These are phyloP conservation scores for Philopotamus ludificatus DNA, from an alignment of 1,140 invertebrate genomes.

Conservation along the genomic window DNA sequence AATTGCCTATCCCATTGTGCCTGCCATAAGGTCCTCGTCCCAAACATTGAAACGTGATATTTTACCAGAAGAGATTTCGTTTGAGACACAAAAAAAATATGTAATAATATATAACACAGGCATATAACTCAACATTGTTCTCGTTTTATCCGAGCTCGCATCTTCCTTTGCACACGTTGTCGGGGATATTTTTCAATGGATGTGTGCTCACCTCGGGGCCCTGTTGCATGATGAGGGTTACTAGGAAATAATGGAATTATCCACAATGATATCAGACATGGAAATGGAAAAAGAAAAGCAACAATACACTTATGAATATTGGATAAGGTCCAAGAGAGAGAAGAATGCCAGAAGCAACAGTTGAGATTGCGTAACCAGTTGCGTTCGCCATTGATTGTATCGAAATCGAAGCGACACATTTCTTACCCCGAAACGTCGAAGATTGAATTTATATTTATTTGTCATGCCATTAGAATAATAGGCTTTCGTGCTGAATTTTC, in stretches of 20 bases:
- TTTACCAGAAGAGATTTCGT: conserved; percentile 34
- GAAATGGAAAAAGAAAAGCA: background rate
- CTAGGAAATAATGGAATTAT: conserved; percentile 7
- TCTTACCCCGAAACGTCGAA: too few relatives aligned
- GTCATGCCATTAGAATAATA: too few relatives aligned
- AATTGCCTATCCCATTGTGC: conserved; percentile 35
- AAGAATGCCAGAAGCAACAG: conserved; percentile 15
- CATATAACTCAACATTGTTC: conserved; percentile 29
- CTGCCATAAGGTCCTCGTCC: conserved; percentile 3
- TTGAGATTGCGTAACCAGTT: conserved; percentile 8
- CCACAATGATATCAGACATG: conserved; percentile 2
- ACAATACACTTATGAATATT: conserved; percentile 22
- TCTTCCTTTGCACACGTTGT: conserved; percentile 30
- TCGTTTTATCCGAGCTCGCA: conserved; percentile 33
- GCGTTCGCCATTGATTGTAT: background rate
- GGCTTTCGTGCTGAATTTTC: too few relatives aligned
- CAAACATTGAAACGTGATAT: conserved; percentile 38
- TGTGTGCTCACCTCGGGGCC: background rate
- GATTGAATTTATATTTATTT: too few relatives aligned
- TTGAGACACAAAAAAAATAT: conserved; percentile 17
- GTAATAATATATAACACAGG: background rate
- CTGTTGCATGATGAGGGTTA: conserved; percentile 13
- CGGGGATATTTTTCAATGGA: conserved; percentile 31
- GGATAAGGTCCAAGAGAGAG: conserved; percentile 6
- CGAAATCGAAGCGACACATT: too few relatives aligned